Conservation (phyloP, 1,140 invertebrate genomes). For the Drosophila guanche region DNA sequence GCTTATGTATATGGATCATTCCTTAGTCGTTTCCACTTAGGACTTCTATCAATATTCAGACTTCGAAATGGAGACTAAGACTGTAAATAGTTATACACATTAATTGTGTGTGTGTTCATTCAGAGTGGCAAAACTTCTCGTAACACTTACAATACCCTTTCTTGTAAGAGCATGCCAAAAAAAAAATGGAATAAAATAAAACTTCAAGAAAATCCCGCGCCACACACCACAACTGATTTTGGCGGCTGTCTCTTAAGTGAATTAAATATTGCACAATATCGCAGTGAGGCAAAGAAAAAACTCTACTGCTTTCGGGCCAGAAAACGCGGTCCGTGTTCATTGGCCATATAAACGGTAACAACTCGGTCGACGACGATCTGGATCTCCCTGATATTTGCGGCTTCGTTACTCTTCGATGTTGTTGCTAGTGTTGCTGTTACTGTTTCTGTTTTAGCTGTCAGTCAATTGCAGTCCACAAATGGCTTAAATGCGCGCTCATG, state of each 20-base stretch:
- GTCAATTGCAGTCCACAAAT: constrained; percentile 74
- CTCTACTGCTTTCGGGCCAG: constrained; percentile 28
- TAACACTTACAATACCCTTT: too few species aligned
- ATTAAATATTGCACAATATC: constrained; percentile 77
- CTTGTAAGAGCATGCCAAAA: constrained; percentile 2
- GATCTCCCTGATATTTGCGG: constrained; percentile 28
- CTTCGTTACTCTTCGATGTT: constrained; percentile 18
- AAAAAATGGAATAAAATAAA: constrained; percentile 46
- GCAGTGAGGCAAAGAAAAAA: constrained; percentile 16
- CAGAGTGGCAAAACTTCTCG: too few species aligned
- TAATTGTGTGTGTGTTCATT: too few species aligned
- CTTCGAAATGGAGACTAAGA: too few species aligned
- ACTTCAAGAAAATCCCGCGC: constrained; percentile 54
- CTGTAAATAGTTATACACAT: too few species aligned
- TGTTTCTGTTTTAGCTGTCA: constrained; percentile 51
- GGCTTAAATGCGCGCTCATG: constrained; percentile 78
- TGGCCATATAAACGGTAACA: constrained; percentile 81
- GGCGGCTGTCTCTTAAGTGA: constrained; percentile 73
- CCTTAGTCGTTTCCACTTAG: too few species aligned
- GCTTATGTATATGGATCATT: too few species aligned
- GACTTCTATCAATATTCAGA: too few species aligned
- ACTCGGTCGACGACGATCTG: constrained; percentile 50
- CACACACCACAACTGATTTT: constrained; percentile 60
- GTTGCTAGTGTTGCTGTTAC: constrained; percentile 7
- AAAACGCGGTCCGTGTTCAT: constrained; percentile 69